Conservation (phyloP, 1,140 invertebrate species). For the Leucophenga varia region DNA sequence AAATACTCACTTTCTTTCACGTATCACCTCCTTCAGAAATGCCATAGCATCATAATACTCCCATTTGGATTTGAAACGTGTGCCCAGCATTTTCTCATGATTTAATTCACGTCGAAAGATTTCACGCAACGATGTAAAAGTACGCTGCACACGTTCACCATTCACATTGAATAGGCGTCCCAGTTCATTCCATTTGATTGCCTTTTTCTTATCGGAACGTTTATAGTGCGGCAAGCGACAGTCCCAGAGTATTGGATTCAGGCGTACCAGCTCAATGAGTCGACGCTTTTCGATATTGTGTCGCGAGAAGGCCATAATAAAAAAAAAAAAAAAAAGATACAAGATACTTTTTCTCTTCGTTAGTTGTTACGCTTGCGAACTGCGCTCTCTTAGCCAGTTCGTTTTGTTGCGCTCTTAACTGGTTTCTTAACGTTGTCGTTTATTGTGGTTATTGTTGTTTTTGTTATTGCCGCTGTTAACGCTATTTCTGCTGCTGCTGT, state of each 20-base stretch:
- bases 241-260: constrained; percentile 50
- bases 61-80: constrained; percentile 50
- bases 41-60: constrained; percentile 53
- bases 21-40: constrained; percentile 50
- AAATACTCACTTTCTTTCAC: constrained; percentile 44
- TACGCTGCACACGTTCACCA: constrained; percentile 49
- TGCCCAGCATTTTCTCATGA: constrained; percentile 49
- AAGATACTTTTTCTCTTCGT: too few relatives aligned
- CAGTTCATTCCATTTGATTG: constrained; percentile 51
- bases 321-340: too few relatives aligned
- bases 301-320: constrained; percentile 47
- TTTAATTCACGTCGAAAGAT: constrained; percentile 51
- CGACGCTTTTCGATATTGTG: constrained; percentile 53
- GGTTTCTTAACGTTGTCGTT: too few relatives aligned
- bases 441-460: too few relatives aligned
- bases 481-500: constrained; percentile 5
- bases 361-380: too few relatives aligned
- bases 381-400: neutral
- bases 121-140: constrained; percentile 47
- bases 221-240: constrained; percentile 52
- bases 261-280: constrained; percentile 50
- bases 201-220: constrained; percentile 50
- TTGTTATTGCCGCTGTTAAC: constrained; percentile 13
- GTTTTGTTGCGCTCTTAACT: neutral
- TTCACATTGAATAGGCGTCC: constrained; percentile 48